Base-by-base conservation (phyloP, 1,140 invertebrate species). In the Prorops nasuta region DNA sequence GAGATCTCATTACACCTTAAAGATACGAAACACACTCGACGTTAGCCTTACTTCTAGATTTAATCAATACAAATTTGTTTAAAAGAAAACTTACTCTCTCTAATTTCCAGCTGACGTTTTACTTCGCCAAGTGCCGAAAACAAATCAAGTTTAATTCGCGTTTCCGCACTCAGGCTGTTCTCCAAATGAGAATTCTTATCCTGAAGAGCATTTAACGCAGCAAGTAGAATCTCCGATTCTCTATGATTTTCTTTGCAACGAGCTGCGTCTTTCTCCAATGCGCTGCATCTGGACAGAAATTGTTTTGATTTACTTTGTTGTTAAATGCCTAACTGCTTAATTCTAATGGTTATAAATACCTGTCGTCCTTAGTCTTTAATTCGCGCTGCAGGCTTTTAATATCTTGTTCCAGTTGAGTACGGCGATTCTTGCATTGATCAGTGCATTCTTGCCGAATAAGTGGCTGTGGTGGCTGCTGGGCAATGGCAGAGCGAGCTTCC, bases 51-150 rank as follows among this genome's bases (percentile, higher is more conserved):
- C n/a, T n/a, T n/a, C n/a, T n/a, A n/a, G n/a, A n/a, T n/a, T n/a
- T 32, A 43, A 42, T 16, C 19, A 46, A 36, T 44, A 12, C 32
- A 31, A 38, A 47, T 31, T 47, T 19, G 31, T n/a, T 20, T 8
- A 15, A 28, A 22, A 32, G 21, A 18, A 46, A 49, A 80, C 84
- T 82, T 78, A 97, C 94, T 87, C 74, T 95, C 91, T 78, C 88
- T 86, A 71, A 96, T 92, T 79, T 94, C 90, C 53, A 98, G 81
- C 71, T 96, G 90, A 36, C 94, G 82, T 76, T 96, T 95, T 31
- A 91, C 93, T 72, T 96, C 95, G 16, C 94, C 95, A 28, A 98
- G 84, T 49, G 94, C 95, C 47, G 92, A 96, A 78, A 98, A 96
- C 47, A 98, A 82, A 80, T 98, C 94, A 49, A 98, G 83, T 79